Base-by-base conservation (phyloP, 2,888 invertebrate genomes). In the Clanis bilineata region DNA sequence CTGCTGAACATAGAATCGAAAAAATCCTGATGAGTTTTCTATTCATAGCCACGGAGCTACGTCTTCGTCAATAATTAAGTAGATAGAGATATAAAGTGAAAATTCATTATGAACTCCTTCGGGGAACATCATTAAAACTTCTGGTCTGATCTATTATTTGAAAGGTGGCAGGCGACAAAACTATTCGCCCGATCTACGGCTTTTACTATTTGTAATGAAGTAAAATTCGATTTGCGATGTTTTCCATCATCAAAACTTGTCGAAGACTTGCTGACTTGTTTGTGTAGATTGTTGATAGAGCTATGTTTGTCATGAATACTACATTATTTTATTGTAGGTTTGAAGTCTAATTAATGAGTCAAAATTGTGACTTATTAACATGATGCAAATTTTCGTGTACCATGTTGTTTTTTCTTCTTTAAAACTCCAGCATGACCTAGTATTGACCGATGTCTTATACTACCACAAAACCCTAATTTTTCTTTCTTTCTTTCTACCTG, bases 91-190 rank as follows among this genome's bases (percentile, higher is more conserved):
- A 51, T 18, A 51, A 3, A 51, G 7, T 51, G 51, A 51, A 51
- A 51, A 10, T 51, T 51, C 32, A 51, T 21, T 32, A 51, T 32
- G 51, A 51, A 51, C 51, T 51, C 18, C 51, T 32, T 32, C 18
- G 28, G 32, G 28, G 32, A 51, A 51, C 51, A 51, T 32, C 51
- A 51, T 51, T 51, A 51, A 51, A 51, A 51, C 51, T 51, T 51
- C 18, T 28, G 9, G 51, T 28, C 10, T 51, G 51, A 51, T 51
- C 51, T 32, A 51, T 51, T 51, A 51, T 51, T 32, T 51, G 51
- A 51, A 51, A 51, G 51, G 25, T 18, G 32, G 51, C 51, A 32
- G 51, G 18, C 28, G 51, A 32, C 51, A 32, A 51, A 51, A 51
- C 51, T 51, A 32, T 51, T 51, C 32, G 51, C 15, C 32, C 18